Percentiles rank a stretch among this genome's conserved stretches.
These are phyloP conservation scores for Epirrhoe alternata DNA, from an alignment of 2,888 invertebrate species.

Conservation along the genomic window DNA sequence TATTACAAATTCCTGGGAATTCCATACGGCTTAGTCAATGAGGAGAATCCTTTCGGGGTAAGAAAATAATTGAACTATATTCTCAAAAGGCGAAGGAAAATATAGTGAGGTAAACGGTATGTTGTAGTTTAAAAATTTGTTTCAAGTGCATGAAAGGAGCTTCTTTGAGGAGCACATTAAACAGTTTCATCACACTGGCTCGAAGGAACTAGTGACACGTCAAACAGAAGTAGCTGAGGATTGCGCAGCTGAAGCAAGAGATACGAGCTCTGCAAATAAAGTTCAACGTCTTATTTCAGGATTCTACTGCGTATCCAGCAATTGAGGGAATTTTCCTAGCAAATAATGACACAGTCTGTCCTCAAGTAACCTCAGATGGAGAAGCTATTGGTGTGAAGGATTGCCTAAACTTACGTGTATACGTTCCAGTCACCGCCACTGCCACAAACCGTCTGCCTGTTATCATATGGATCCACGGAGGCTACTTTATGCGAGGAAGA, in stretches of 20 bases:
- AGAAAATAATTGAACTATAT: conserved; percentile 31
- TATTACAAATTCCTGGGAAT: conserved; percentile 58
- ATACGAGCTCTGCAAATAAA: neutral
- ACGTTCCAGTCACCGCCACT: conserved; percentile 54
- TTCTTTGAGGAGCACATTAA: no score
- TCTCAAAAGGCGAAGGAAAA: no score
- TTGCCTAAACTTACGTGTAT: conserved; percentile 61
- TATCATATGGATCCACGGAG: conserved; percentile 63
- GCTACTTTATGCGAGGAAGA: conserved; percentile 52
- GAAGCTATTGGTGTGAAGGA: conserved; percentile 51
- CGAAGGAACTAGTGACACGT: no score
- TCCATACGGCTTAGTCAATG: conserved; percentile 53
- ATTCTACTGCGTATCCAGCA: conserved; percentile 47
- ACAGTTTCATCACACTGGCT: no score
- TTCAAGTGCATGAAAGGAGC: no score
- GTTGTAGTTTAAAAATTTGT: no score
- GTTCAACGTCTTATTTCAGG: conserved; percentile 46
- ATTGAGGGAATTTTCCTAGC: conserved; percentile 59
- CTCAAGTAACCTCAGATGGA: conserved; percentile 52
- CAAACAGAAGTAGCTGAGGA: no score
- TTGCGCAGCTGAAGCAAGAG: no score
- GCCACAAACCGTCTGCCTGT: conserved; percentile 57
- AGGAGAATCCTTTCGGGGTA: conserved; percentile 57
- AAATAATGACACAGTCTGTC: conserved; percentile 59
- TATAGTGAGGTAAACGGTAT: no score